Conservation (phyloP, 2,797 vertebrate genomes). For the Chromis chromis region DNA sequence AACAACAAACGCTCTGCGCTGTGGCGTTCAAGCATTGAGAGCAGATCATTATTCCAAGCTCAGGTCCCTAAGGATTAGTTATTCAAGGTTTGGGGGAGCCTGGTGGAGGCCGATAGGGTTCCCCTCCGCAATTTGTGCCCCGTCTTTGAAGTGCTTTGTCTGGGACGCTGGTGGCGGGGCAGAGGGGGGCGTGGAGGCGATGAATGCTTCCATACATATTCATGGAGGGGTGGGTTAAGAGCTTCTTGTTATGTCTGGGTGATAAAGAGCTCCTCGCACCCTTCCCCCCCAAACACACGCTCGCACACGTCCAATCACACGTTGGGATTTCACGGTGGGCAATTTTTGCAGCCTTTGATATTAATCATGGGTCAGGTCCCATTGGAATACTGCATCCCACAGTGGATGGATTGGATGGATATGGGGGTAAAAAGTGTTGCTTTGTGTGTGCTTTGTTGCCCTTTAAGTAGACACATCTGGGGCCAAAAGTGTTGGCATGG, state of each 20-base stretch:
- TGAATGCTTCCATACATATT: constrained; percentile 75
- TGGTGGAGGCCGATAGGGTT: constrained; percentile 69
- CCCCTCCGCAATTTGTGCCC: constrained; percentile 61
- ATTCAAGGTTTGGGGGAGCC: constrained; percentile 55
- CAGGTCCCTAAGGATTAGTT: constrained; percentile 72
- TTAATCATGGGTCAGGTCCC: constrained; percentile 43
- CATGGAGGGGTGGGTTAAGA: constrained; percentile 73
- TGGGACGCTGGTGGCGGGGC: constrained; percentile 69
- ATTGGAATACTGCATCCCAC: constrained; percentile 37
- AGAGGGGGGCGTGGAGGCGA: constrained; percentile 51
- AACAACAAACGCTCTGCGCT: constrained; percentile 37
- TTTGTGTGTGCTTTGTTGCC: constrained; percentile 32
- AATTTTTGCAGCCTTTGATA: constrained; percentile 68
- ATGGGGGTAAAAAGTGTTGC: constrained; percentile 9
- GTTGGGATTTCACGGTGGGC: constrained; percentile 47
- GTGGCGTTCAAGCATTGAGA: constrained; percentile 49
- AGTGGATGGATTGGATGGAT: constrained; percentile 20
- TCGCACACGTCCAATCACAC: constrained; percentile 26
- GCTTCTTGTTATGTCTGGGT: constrained; percentile 73
- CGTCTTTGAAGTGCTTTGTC: constrained; percentile 84
- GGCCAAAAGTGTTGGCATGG: constrained; percentile 21
- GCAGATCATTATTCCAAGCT: constrained; percentile 67
- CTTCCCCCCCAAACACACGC: constrained; percentile 44
- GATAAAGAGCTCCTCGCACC: constrained; percentile 63
- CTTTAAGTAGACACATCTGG: constrained; percentile 30